phyloP scores from a whole-genome alignment of 2,888 invertebrate genomes.

The Azorinus chamasolen region DNA sequence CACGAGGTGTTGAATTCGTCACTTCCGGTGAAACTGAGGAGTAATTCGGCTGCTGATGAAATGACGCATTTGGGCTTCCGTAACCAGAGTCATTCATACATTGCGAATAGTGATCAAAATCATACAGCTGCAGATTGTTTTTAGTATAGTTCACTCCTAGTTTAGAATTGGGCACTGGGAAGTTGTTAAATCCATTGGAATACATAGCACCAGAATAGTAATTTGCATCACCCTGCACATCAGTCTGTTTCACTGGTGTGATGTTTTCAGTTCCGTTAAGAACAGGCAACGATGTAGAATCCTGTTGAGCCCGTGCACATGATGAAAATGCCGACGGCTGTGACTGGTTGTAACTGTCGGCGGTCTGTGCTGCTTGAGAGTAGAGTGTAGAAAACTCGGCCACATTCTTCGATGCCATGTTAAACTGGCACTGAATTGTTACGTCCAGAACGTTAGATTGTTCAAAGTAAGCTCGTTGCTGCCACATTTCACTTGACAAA shows the following conservation, averaged over 20 bases:
- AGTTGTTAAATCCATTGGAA: too few species aligned
- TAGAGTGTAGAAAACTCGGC: conserved; percentile 51
- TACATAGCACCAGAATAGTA: too few species aligned
- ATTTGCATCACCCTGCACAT: too few species aligned
- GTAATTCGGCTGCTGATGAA: conserved; percentile 4
- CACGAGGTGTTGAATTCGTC: too few species aligned
- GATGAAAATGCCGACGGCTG: conserved; percentile 1
- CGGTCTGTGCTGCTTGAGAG: conserved; percentile 4
- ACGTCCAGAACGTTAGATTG: conserved; percentile 57
- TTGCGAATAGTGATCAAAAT: neutral
- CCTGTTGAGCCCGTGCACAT: neutral
- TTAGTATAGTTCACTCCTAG: too few species aligned
- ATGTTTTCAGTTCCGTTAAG: conserved; percentile 7
- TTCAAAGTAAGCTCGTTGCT: conserved; percentile 39
- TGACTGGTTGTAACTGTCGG: conserved; percentile 9
- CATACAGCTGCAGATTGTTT: too few species aligned
- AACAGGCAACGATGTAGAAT: neutral
- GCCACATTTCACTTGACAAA: conserved; percentile 36
- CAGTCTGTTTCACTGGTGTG: neutral
- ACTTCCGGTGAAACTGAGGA: conserved; percentile 3
- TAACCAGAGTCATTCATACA: conserved; percentile 64
- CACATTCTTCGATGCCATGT: conserved; percentile 51
- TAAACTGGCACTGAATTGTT: conserved; percentile 63
- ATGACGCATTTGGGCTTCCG: conserved; percentile 37
- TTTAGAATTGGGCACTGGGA: too few species aligned